These are phyloP conservation scores for Propsilocerus akamusi DNA, from an alignment of 1,140 invertebrate species.

Conservation along the genomic window DNA sequence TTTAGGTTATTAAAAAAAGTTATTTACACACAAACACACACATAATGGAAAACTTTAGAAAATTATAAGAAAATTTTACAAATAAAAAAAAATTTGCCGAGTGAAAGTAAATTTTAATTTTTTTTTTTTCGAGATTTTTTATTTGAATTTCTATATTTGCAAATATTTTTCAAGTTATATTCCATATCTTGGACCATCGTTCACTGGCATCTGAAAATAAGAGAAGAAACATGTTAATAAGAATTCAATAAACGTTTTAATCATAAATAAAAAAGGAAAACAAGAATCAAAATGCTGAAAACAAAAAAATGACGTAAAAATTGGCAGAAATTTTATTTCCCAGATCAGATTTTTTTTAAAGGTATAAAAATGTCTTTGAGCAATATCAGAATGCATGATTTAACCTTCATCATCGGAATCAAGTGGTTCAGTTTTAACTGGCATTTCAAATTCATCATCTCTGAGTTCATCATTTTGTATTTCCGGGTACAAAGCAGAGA, in stretches of 20 bases:
- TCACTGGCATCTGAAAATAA: not conserved
- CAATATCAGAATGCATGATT: too few species aligned
- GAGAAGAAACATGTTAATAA: not conserved
- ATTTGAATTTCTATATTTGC: not conserved
- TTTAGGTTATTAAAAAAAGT: not conserved
- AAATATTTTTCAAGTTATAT: not conserved
- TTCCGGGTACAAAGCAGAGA: too few species aligned
- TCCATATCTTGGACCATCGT: not conserved
- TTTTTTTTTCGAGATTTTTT: not conserved
- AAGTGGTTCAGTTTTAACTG: not conserved
- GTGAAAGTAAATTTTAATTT: not conserved
- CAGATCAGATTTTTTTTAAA: too few species aligned
- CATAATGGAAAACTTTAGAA: not conserved
- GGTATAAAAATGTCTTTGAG: too few species aligned
- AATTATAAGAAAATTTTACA: not conserved
- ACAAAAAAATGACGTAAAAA: not conserved
- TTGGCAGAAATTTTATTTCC: not conserved
- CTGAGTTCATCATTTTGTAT: not conserved
- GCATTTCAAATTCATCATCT: not conserved
- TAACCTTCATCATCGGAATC: not conserved
- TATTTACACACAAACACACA: slow-evolving; percentile 3
- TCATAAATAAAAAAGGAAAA: not conserved
- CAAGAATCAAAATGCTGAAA: not conserved
- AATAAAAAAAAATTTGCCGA: not conserved
- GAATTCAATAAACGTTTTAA: not conserved